Base-by-base conservation (phyloP, 2,888 invertebrate genomes). In the Digitonthophagus gazella region DNA sequence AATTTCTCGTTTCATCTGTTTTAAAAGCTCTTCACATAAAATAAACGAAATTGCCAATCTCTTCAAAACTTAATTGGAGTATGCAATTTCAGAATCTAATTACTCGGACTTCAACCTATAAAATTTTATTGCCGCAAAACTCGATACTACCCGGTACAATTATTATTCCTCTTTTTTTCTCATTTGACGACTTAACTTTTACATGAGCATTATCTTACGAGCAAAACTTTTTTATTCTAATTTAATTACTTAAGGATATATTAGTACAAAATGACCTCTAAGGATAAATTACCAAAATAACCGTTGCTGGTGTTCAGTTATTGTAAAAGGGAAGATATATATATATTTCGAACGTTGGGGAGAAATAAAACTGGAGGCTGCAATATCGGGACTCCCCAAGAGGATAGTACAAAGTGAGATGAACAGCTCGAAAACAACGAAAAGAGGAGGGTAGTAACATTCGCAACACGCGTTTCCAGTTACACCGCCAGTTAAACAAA, bases 381-480 rank as follows among this genome's bases (percentile, higher is more conserved):
- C 28, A 44, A 44, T 44, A 44, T 44, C 28, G 28, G 6, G 11
- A 8, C 28, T 44, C 11, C 28, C 28, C 28, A 6, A 11, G 28
- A 44, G 28, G 11, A 6, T 11, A 44, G 28, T 44, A 44, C 28
- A 44, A 44, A 44, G 28, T 44, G 28, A 44, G 28, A 44, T 44
- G 28, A 44, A 44, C 28, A 44, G 28, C 28, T 8, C 28, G 28
- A 44, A n/a, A 44, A 44, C 28, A 44, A 3, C 28, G 28, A 44
- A 44, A 44, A 44, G 28, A 44, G 28, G 28, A 44, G 28, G 28
- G 28, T 67, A 65, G 64, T 72, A 71, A 65, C 72, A 72, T 72
- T 73, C 72, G 57, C 66, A 67, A 69, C 70, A 74, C 71, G 73
- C 71, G 70, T 70, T 72, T 69, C 71, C 69, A 67, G 70, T 64